Evolutionary conservation across 2,888 invertebrate species (phyloP), one percentile per base, ranked within the genome.

Genomic region (Synanthedon formicaeformis): DNA sequence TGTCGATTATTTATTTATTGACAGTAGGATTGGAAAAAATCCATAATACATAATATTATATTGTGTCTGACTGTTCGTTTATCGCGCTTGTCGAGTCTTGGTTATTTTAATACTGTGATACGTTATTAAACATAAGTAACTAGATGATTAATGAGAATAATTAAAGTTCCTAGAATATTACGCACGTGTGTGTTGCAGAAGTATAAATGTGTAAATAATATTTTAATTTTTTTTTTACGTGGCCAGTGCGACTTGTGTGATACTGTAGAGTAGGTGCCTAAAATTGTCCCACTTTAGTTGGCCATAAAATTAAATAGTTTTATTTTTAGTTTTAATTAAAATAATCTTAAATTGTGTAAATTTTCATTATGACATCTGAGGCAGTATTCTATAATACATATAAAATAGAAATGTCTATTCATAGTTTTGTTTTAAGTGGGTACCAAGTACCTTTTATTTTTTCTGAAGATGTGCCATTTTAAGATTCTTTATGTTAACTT

Each of bases 341-440:
- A 18, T 27, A 52, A 57, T 60, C 27, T 59, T 56, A 27, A 57
- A 50, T 59, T 61, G 64, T 80, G 78, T 81, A 79, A 61, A 78
- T 78, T 34, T 34, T 73, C 64, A 60, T 67, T 68, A 74, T 73
- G 86, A 86, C 86, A 86, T 86, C 86, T 87, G 78, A 75, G 75
- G 81, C 86, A 87, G 86, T 87, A 87, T 87, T 85, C 81, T 71
- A 76, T 69, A 64, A 10, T 34, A 34, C 34, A 34, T 34, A 10
- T 34, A 34, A 34, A 34, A 34, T 34, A 34, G 34, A 34, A 34
- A 34, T 6, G 34, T 34, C 10, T 34, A 34, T 34, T 6, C 34
- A 34, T 34, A 34, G 34, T 34, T 34, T 10, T 34, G 34, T 34
- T 34, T 34, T 34, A 34, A 34, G 34, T 34, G 34, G 34, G 34